Evolutionary conservation across 2,888 invertebrate genomes (phyloP).

Genomic region (Crepidodera aurea): DNA sequence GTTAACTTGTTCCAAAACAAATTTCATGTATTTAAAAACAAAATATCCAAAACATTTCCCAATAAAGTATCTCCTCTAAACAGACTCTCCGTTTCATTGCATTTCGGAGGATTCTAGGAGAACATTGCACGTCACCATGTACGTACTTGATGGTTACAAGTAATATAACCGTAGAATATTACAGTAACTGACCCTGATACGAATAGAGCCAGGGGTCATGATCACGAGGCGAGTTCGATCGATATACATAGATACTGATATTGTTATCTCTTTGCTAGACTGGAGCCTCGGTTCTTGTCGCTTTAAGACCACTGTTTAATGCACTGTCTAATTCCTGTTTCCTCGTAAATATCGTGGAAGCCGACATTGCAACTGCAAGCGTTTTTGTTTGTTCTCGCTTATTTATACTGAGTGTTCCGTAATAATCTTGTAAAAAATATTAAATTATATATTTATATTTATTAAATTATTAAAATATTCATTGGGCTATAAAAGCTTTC

Average conservation of each 20-base stretch:
- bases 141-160: not conserved
- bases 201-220: slow-evolving; percentile 38
- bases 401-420: not conserved
- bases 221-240: slow-evolving; percentile 37
- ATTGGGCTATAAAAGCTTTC: no score
- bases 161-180: not conserved
- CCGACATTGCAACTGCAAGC: slow-evolving; percentile 18
- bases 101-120: no score
- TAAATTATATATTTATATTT: no score
- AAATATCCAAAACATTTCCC: no score
- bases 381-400: not conserved
- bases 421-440: no score
- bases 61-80: no score
- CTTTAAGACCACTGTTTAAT: slow-evolving; percentile 33
- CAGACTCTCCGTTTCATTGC: no score
- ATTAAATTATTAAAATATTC: no score
- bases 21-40: no score
- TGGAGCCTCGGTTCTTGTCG: slow-evolving; percentile 27
- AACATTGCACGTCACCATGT: not conserved
- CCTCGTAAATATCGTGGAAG: slow-evolving; percentile 25
- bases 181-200: slow-evolving; percentile 39
- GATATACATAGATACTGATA: slow-evolving; percentile 29
- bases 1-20: no score
- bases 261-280: slow-evolving; percentile 36
- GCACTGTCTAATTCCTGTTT: slow-evolving; percentile 35